Evolutionary conservation across 2,113 vertebrate species (phyloP).

Genomic region (Excalfactoria chinensis): DNA sequence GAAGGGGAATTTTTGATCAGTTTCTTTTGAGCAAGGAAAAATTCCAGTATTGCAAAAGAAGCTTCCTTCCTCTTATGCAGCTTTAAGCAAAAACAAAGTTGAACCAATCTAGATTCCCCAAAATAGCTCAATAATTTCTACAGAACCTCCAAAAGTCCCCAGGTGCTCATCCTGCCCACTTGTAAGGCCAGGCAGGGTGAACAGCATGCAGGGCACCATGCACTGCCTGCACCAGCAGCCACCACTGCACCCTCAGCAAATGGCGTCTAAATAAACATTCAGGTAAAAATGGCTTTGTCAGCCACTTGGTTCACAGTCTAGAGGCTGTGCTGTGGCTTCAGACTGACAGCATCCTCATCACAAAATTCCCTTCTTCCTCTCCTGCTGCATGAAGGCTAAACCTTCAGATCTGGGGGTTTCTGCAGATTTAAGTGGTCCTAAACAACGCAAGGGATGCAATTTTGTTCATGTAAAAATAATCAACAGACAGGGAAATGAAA

Average conservation of each 20-base stretch:
- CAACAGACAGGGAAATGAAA: not conserved
- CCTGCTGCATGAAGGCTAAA: not conserved
- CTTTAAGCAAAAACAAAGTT: not conserved
- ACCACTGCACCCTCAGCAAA: constrained; percentile 38
- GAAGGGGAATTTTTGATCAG: not conserved
- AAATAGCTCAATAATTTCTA: not conserved
- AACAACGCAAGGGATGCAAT: not conserved
- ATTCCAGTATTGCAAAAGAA: not conserved
- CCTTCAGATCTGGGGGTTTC: not conserved
- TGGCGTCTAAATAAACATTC: constrained; percentile 26
- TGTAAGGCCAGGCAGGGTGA: not conserved
- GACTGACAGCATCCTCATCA: not conserved
- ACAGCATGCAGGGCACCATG: not conserved
- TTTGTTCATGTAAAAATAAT: not conserved
- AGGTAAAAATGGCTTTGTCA: constrained; percentile 31
- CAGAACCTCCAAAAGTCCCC: not conserved
- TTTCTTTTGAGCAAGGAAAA: not conserved
- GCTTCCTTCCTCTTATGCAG: not conserved
- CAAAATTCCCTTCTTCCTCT: not conserved
- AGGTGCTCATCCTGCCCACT: not conserved
- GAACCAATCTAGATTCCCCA: not conserved
- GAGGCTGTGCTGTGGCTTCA: not conserved
- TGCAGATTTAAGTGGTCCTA: rapidly evolving
- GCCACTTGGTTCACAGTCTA: rapidly evolving
- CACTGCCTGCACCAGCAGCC: not conserved